A percentile compares a stretch with the other conserved stretches of the same genome.
Conservation (phyloP, 2,888 invertebrate species). For the Hyalella azteca region DNA sequence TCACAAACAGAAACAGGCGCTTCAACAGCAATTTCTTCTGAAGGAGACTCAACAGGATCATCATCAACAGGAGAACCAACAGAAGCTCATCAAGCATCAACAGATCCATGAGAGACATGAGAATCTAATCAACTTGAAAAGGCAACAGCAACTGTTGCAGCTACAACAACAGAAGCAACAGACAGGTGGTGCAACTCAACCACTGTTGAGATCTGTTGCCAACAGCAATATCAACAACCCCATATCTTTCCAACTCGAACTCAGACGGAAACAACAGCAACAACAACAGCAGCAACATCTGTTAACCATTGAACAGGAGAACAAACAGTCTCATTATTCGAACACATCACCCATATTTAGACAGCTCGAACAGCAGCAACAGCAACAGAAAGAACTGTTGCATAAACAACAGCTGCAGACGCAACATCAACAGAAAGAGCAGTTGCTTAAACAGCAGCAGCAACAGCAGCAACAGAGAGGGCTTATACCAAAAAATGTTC, state of each 20-base stretch:
- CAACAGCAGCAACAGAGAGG: neutral
- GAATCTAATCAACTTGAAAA: constrained; percentile 29
- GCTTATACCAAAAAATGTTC: neutral
- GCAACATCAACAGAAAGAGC: neutral
- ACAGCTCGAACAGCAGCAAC: constrained; percentile 37
- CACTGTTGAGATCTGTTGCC: neutral
- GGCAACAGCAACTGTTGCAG: constrained; percentile 22
- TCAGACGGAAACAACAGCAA: neutral
- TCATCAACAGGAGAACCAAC: neutral
- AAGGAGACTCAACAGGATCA: neutral
- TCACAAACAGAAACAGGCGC: neutral
- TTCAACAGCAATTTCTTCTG: neutral
- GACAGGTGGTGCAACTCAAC: constrained; percentile 1
- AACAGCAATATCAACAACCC: constrained; percentile 9
- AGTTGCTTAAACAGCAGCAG: too few relatives aligned
- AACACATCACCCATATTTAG: constrained; percentile 27
- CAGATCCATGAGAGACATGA: constrained; percentile 5
- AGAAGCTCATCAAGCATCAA: constrained; percentile 14
- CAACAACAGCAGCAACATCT: neutral
- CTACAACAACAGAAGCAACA: constrained; percentile 2
- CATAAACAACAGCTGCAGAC: neutral
- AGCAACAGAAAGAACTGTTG: constrained; percentile 19
- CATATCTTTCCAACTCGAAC: neutral
- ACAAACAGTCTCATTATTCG: constrained; percentile 29
- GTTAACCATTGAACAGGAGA: neutral